phyloP scores from a whole-genome alignment of 2,113 vertebrate genomes.

The Caranx ignobilis region DNA sequence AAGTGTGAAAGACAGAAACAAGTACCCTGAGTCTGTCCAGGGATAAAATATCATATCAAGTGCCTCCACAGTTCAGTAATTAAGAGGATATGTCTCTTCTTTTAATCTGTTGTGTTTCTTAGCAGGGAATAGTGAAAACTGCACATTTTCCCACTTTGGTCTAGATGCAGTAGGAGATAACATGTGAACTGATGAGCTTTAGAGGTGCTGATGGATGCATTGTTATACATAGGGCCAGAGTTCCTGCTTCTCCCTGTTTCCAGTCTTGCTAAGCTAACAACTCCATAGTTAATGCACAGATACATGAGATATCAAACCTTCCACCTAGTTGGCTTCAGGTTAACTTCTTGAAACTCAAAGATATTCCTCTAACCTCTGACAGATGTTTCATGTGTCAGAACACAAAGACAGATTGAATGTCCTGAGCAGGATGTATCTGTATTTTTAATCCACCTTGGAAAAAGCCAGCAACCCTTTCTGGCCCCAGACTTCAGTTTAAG shows the following conservation, averaged over 20 bases:
- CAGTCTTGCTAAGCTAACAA: neutral
- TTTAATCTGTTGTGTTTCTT: too few relatives aligned
- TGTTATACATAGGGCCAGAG: neutral
- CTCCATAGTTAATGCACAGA: neutral
- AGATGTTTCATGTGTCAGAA: slow-evolving; percentile 1
- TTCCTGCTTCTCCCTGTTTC: neutral
- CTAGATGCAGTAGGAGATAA: neutral
- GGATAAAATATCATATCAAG: too few relatives aligned
- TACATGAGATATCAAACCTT: too few relatives aligned
- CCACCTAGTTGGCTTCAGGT: neutral
- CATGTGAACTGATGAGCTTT: neutral
- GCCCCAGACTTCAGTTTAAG: slow-evolving; percentile 12
- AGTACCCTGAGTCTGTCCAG: neutral
- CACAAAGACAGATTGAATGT: slow-evolving; percentile 14
- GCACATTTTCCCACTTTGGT: too few relatives aligned
- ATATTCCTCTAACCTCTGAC: neutral
- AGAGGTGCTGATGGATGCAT: neutral
- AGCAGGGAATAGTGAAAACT: too few relatives aligned
- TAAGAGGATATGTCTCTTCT: neutral
- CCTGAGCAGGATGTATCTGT: slow-evolving; percentile 15
- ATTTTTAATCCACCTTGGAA: slow-evolving; percentile 13
- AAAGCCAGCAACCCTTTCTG: slow-evolving; percentile 23
- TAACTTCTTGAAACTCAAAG: neutral
- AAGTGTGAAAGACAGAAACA: neutral
- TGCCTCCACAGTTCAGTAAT: too few relatives aligned